Conservation (phyloP, 1,140 invertebrate genomes). For the Pseudachorutes palmiensis region DNA sequence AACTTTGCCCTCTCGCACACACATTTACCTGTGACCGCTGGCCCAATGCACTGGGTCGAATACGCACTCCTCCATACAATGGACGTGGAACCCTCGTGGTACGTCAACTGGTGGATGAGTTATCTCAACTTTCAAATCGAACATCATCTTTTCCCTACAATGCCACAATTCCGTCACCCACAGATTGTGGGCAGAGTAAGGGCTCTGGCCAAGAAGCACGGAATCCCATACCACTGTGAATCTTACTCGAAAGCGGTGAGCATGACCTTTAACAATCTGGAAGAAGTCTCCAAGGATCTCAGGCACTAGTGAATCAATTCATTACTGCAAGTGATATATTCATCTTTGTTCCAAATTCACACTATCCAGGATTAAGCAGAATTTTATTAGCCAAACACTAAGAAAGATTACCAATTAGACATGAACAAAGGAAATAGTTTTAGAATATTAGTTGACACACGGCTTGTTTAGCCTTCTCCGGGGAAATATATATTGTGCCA, state of each 20-base stretch:
- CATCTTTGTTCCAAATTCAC: too few relatives aligned
- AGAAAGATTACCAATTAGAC: too few relatives aligned
- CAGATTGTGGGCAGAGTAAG: constrained; percentile 7
- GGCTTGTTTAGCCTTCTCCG: too few relatives aligned
- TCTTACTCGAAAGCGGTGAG: constrained; percentile 8
- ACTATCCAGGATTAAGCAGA: too few relatives aligned
- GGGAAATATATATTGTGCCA: too few relatives aligned
- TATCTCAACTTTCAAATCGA: constrained; percentile 28
- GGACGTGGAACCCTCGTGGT: constrained; percentile 14
- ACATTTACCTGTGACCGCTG: constrained; percentile 20
- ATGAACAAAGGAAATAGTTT: too few relatives aligned
- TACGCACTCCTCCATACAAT: constrained; percentile 27
- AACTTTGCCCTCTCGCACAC: constrained; percentile 29
- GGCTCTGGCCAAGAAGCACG: constrained; percentile 23
- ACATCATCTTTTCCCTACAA: constrained; percentile 26
- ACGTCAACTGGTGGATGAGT: constrained; percentile 30
- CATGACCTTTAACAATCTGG: constrained; percentile 2
- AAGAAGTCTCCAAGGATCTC: constrained; percentile 13
- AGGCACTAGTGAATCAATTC: too few relatives aligned
- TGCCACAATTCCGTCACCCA: constrained; percentile 26
- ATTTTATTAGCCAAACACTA: too few relatives aligned
- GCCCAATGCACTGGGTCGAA: constrained; percentile 32
- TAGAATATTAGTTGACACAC: too few relatives aligned
- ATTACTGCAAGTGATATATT: too few relatives aligned
- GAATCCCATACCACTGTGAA: constrained; percentile 20